Percentiles rank a stretch among this genome's conserved stretches.
These are phyloP conservation scores for Zaprionus obscuricornis DNA, from an alignment of 2,888 invertebrate species.

Conservation along the genomic window DNA sequence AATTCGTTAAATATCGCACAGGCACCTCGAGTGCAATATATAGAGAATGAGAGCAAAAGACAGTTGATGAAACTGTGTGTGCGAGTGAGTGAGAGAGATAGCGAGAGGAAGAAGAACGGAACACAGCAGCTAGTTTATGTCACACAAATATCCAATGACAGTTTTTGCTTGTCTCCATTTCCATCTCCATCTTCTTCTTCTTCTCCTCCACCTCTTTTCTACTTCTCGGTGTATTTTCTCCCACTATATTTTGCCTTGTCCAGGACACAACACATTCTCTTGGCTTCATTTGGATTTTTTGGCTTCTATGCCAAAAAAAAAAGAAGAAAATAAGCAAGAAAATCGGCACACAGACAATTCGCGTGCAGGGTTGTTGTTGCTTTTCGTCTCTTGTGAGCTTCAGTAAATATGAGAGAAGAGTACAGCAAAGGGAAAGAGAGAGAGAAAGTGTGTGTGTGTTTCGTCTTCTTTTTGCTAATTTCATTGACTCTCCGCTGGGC, in stretches of 20 bases:
- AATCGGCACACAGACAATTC: constrained; percentile 50
- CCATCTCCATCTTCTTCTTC: background rate
- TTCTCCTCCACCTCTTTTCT: background rate
- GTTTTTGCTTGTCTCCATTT: constrained; percentile 22
- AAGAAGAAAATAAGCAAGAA: constrained; percentile 24
- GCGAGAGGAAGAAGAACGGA: background rate
- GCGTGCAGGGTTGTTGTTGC: constrained; percentile 33
- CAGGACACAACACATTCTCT: constrained; percentile 62
- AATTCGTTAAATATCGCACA: constrained; percentile 65
- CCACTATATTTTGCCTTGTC: constrained; percentile 18
- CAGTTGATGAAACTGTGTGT: too few species aligned
- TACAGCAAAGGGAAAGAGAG: background rate
- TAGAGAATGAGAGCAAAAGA: constrained; percentile 2
- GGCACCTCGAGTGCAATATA: constrained; percentile 33
- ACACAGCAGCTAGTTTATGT: constrained; percentile 63
- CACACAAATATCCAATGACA: constrained; percentile 75
- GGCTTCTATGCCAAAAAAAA: constrained; percentile 69
- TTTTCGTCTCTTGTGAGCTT: constrained; percentile 20
- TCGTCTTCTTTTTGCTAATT: constrained; percentile 64
- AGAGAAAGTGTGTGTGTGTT: too few species aligned
- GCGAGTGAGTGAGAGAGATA: background rate
- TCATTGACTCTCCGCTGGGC: constrained; percentile 64
- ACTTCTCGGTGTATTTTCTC: background rate
- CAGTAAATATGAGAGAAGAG: background rate
- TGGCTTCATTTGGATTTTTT: constrained; percentile 75